Conservation (phyloP, 2,888 invertebrate species). For the Calameuta filiformis region DNA sequence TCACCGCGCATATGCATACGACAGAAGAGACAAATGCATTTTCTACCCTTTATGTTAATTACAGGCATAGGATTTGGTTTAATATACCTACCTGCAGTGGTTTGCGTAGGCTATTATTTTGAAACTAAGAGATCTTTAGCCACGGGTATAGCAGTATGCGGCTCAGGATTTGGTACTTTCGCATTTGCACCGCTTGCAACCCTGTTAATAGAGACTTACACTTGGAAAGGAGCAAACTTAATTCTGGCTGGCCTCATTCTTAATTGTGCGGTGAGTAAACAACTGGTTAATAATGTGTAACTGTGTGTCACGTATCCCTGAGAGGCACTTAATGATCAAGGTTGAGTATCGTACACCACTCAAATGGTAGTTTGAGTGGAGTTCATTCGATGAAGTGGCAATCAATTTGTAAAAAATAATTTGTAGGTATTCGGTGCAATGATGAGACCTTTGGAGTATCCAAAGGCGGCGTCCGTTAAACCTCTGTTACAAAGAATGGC, state of each 20-base stretch:
- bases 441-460: conserved; percentile 84
- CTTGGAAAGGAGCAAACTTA: conserved; percentile 91
- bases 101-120: conserved; percentile 97
- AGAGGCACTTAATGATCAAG: neutral
- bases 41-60: neutral
- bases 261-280: conserved; percentile 80
- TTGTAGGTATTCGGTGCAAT: conserved; percentile 78
- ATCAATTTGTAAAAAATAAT: neutral
- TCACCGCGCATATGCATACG: neutral
- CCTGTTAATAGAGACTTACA: conserved; percentile 79
- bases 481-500: conserved; percentile 92
- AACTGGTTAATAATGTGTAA: neutral
- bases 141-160: conserved; percentile 95
- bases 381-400: neutral
- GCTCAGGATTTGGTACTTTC: conserved; percentile 95
- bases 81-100: conserved; percentile 96
- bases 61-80: conserved; percentile 91
- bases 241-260: conserved; percentile 93
- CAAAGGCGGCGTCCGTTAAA: conserved; percentile 80
- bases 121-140: conserved; percentile 94
- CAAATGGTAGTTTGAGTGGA: neutral
- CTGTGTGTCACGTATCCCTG: neutral
- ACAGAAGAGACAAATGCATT: neutral
- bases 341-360: neutral
- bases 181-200: conserved; percentile 93